Conservation (phyloP, 2,888 invertebrate species). For the Allacma fusca region DNA sequence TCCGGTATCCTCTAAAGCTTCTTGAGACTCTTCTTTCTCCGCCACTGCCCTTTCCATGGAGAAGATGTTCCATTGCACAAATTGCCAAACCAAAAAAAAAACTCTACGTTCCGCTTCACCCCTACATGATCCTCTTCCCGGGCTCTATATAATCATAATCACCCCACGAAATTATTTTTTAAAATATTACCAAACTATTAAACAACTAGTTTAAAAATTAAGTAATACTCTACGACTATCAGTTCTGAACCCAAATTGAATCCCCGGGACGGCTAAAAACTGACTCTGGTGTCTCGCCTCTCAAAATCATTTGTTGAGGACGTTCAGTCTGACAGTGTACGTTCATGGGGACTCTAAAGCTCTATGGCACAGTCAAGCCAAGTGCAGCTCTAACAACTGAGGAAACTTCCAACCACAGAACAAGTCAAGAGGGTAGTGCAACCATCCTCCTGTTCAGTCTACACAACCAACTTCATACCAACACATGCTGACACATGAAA, state of each 20-base stretch:
- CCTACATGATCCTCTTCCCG: not conserved
- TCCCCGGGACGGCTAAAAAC: not conserved
- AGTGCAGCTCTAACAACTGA: slow-evolving; percentile 18
- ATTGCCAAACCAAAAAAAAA: not conserved
- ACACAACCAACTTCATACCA: not conserved
- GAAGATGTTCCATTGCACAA: slow-evolving; percentile 13
- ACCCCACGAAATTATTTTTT: not conserved
- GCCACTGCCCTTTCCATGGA: slow-evolving; percentile 7
- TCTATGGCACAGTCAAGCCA: slow-evolving; percentile 14
- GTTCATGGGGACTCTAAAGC: not conserved
- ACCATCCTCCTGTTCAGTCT: slow-evolving; percentile 13
- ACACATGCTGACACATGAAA: not conserved
- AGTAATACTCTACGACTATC: not conserved
- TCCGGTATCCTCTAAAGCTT: not conserved
- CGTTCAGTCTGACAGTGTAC: not conserved
- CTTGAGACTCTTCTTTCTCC: slow-evolving; percentile 1
- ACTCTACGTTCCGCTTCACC: not conserved
- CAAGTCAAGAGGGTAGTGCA: slow-evolving; percentile 22
- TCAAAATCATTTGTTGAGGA: slow-evolving; percentile 11
- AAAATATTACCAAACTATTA: not conserved
- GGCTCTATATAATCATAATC: not conserved
- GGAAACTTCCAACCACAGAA: slow-evolving; percentile 9
- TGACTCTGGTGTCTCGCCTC: not conserved
- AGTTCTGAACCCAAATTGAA: too few relatives aligned
- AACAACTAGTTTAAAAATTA: not conserved